These are phyloP conservation scores for Xyrichtys novacula DNA, from an alignment of 2,797 vertebrate genomes.

Conservation along the genomic window DNA sequence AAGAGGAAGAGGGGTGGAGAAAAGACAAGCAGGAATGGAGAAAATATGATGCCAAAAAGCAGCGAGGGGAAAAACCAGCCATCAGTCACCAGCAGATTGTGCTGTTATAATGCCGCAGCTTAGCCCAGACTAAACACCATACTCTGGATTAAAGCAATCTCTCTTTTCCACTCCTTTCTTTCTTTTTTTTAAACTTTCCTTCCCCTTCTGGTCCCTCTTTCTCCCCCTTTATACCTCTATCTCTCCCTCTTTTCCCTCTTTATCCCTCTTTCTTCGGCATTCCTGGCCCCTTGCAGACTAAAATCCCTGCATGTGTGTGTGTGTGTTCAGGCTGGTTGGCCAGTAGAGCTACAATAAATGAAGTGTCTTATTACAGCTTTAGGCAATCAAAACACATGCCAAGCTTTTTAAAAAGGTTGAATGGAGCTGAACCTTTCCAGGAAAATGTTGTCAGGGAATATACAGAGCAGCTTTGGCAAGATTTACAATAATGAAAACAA, in stretches of 20 bases:
- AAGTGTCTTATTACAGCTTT: slow-evolving; percentile 43
- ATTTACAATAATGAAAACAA: slow-evolving; percentile 20
- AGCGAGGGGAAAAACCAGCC: not conserved
- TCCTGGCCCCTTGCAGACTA: slow-evolving; percentile 60
- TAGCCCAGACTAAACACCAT: slow-evolving; percentile 26
- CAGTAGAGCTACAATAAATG: slow-evolving; percentile 42
- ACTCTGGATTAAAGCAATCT: slow-evolving; percentile 30
- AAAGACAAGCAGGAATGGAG: slow-evolving; percentile 9
- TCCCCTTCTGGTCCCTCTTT: slow-evolving; percentile 22
- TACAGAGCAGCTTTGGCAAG: not conserved
- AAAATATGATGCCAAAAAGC: slow-evolving; percentile 4
- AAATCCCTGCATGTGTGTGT: slow-evolving; percentile 35
- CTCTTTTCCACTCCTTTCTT: slow-evolving; percentile 24
- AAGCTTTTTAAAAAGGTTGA: slow-evolving; percentile 9
- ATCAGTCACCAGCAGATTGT: slow-evolving; percentile 15
- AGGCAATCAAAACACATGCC: slow-evolving; percentile 21
- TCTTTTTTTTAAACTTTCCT: slow-evolving; percentile 6
- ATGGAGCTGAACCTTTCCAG: slow-evolving; percentile 31
- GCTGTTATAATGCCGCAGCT: slow-evolving; percentile 15
- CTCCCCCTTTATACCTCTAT: slow-evolving; percentile 33
- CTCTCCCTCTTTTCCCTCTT: slow-evolving; percentile 48
- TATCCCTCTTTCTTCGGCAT: slow-evolving; percentile 60
- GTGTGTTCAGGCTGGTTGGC: slow-evolving; percentile 5
- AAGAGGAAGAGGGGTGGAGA: not conserved
- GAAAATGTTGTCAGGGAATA: slow-evolving; percentile 28